Conservation (phyloP, 64 coral and sea anemone genomes). For the Trachythela sp. region DNA sequence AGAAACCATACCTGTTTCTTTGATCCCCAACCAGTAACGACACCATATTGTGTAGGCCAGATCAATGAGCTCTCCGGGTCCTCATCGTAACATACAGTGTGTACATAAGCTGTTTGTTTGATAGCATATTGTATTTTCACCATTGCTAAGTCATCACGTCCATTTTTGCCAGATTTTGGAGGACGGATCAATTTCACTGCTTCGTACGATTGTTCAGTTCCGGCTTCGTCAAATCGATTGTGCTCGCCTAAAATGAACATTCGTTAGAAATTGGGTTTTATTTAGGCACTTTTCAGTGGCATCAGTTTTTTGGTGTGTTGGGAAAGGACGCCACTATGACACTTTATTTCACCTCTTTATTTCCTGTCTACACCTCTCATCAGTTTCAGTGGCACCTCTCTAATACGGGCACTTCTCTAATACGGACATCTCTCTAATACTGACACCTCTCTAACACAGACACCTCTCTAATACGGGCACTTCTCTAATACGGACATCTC, state of each 20-base stretch:
- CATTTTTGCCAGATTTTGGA: conserved; percentile 15
- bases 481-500: no score
- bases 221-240: conserved; percentile 57
- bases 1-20: conserved; percentile 44
- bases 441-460: no score
- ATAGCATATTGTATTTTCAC: conserved; percentile 49
- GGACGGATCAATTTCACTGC: conserved; percentile 48
- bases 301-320: no score
- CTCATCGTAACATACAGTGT: conserved; percentile 64
- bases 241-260: conserved; percentile 58
- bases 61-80: conserved; percentile 47
- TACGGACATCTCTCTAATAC: no score
- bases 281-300: not conserved
- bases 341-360: not conserved
- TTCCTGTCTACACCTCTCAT: not conserved
- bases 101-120: conserved; percentile 75
- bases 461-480: no score
- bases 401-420: no score
- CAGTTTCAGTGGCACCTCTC: not conserved
- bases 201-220: conserved; percentile 70
- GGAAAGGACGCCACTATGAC: no score
- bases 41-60: conserved; percentile 43
- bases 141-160: conserved; percentile 70
- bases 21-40: conserved; percentile 87
- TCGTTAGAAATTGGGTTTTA: not conserved